Evolutionary conservation across 2,113 vertebrate genomes (phyloP).

Genomic region (Noturus placidus): DNA sequence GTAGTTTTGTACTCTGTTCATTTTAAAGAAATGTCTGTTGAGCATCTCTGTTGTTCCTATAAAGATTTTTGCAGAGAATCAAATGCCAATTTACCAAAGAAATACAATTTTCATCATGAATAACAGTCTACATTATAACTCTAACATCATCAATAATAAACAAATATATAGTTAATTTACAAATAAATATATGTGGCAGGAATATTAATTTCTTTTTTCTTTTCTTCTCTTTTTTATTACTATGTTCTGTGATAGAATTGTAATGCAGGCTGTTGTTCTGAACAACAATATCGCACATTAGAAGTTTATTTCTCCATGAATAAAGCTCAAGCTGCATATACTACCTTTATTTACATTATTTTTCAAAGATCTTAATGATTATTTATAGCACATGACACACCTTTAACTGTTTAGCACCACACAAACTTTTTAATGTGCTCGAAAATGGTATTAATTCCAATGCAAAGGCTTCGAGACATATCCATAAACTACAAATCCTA

Average conservation of each 20-base stretch:
- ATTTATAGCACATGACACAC: constrained; percentile 8
- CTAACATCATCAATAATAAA: background rate
- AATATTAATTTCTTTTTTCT: background rate
- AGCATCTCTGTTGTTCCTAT: background rate
- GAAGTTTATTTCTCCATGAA: background rate
- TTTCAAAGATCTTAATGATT: background rate
- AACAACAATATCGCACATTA: background rate
- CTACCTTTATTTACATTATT: background rate
- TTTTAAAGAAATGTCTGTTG: background rate
- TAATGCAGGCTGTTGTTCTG: background rate
- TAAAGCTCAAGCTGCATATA: background rate
- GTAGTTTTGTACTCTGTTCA: background rate
- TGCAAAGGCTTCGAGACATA: background rate
- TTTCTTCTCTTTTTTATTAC: background rate
- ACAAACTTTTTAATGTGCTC: background rate
- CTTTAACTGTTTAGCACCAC: constrained; percentile 3
- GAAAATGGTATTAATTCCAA: background rate
- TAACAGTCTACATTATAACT: background rate
- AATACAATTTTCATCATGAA: background rate
- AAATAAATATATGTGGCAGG: background rate
- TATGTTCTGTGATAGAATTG: background rate
- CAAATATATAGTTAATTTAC: background rate
- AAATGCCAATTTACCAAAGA: background rate
- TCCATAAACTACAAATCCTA: background rate
- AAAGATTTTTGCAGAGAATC: background rate